phyloP scores from a whole-genome alignment of 2,797 vertebrate genomes.

The Ambastaia sidthimunki region DNA sequence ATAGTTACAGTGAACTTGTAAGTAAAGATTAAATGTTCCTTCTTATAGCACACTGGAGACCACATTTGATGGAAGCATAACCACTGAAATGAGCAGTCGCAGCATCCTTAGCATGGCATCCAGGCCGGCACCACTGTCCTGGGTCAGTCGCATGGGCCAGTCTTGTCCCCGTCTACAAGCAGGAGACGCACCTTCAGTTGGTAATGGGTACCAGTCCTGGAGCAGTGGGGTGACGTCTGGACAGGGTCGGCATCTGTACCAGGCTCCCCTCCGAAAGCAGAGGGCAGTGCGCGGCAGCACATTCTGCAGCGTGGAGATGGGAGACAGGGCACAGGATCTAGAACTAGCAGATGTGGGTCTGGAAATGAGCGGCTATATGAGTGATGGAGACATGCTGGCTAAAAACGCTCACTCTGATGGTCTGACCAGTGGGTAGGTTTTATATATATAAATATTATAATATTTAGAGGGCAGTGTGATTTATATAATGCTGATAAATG shows the following conservation, averaged over 20 bases:
- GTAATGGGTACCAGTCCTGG: slow-evolving; percentile 81
- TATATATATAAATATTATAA: no score
- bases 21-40: background rate
- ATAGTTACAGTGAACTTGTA: no score
- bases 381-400: slow-evolving; percentile 92
- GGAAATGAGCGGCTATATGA: slow-evolving; percentile 95
- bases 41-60: slow-evolving; percentile 90
- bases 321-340: slow-evolving; percentile 78
- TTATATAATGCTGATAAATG: no score
- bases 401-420: slow-evolving; percentile 91
- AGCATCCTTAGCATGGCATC: slow-evolving; percentile 86
- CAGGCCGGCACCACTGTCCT: slow-evolving; percentile 80
- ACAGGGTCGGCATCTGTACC: slow-evolving; percentile 85
- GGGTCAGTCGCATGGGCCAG: slow-evolving; percentile 83
- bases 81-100: slow-evolving; percentile 88
- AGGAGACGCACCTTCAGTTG: slow-evolving; percentile 83
- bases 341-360: slow-evolving; percentile 80
- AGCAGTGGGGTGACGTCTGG: slow-evolving; percentile 69
- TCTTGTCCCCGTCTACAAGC: slow-evolving; percentile 87
- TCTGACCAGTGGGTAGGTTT: slow-evolving; percentile 90
- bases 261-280: slow-evolving; percentile 86
- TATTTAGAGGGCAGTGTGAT: no score
- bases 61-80: slow-evolving; percentile 89
- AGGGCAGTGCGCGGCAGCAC: slow-evolving; percentile 78
- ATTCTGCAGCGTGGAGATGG: slow-evolving; percentile 74